Percentiles rank a stretch among this genome's conserved stretches.
phyloP scores from a whole-genome alignment of 2,113 vertebrate species.

The Platichthys flesus region DNA sequence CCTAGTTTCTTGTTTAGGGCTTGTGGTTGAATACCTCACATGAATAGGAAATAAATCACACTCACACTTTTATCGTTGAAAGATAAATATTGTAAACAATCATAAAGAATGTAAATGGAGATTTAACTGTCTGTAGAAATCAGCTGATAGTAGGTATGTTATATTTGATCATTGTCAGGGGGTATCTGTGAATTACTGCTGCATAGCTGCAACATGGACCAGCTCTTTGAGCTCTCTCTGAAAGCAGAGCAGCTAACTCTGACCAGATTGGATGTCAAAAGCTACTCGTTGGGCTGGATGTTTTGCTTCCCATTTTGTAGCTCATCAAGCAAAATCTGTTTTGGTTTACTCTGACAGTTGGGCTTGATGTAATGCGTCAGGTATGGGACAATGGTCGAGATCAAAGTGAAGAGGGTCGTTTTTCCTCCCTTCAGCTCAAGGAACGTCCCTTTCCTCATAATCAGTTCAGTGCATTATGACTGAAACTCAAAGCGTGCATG shows the following conservation, averaged over 20 bases:
- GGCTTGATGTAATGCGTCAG: conserved; percentile 78
- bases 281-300: conserved; percentile 47
- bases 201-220: conserved; percentile 30
- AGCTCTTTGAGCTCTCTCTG: conserved; percentile 46
- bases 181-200: conserved; percentile 30
- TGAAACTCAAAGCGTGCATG: conserved; percentile 68
- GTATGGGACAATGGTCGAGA: conserved; percentile 76
- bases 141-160: conserved; percentile 1
- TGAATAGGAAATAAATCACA: conserved; percentile 37
- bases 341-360: conserved; percentile 72
- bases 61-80: conserved; percentile 40
- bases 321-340: conserved; percentile 68
- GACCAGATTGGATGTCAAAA: conserved; percentile 66
- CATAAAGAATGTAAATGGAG: conserved; percentile 25
- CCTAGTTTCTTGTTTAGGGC: conserved; percentile 50
- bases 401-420: conserved; percentile 69
- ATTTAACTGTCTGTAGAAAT: conserved; percentile 22
- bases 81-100: conserved; percentile 33
- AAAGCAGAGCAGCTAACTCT: conserved; percentile 47
- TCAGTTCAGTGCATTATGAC: conserved; percentile 62
- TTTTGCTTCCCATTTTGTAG: conserved; percentile 12
- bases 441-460: conserved; percentile 64
- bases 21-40: conserved; percentile 45
- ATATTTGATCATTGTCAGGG: conserved; percentile 42
- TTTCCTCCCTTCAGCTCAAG: conserved; percentile 50